A percentile compares a stretch with the other conserved stretches of the same genome.
phyloP scores from a whole-genome alignment of 1,140 invertebrate species.

The Sitobion miscanthi region DNA sequence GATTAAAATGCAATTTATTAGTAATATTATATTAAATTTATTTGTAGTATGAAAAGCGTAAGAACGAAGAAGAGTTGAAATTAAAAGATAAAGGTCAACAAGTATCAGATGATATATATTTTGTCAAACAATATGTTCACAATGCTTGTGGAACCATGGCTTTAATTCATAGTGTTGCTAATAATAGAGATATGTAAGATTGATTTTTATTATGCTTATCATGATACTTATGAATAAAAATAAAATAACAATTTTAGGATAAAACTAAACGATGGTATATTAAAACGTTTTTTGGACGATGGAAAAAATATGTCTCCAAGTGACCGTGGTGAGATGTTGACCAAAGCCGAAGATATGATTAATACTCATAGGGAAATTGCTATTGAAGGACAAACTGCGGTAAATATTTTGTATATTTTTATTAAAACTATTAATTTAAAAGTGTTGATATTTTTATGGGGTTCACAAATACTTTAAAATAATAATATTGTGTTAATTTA shows the following conservation, averaged over 20 bases:
- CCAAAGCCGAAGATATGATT: conserved; percentile 75
- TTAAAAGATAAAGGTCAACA: conserved; percentile 70
- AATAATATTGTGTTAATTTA: neutral
- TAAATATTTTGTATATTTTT: conserved; percentile 60
- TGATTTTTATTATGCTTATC: neutral
- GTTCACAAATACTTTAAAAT: neutral
- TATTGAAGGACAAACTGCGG: conserved; percentile 88
- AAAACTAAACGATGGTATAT: conserved; percentile 72
- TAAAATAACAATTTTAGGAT: conserved; percentile 66
- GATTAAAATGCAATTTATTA: neutral
- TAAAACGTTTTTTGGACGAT: conserved; percentile 81
- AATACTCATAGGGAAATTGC: conserved; percentile 84
- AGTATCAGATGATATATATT: conserved; percentile 77
- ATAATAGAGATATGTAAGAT: conserved; percentile 72
- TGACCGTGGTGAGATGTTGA: conserved; percentile 77
- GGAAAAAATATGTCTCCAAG: conserved; percentile 73
- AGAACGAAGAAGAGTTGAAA: conserved; percentile 69
- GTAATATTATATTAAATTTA: conserved; percentile 40
- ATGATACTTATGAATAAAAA: conserved; percentile 45
- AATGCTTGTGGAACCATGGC: conserved; percentile 98
- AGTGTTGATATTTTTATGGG: neutral
- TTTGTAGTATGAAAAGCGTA: conserved; percentile 70
- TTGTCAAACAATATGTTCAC: conserved; percentile 88
- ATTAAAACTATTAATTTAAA: neutral
- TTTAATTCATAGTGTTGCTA: conserved; percentile 82